These are phyloP conservation scores for Rosalia funebris DNA, from an alignment of 2,888 invertebrate genomes.

Conservation along the genomic window DNA sequence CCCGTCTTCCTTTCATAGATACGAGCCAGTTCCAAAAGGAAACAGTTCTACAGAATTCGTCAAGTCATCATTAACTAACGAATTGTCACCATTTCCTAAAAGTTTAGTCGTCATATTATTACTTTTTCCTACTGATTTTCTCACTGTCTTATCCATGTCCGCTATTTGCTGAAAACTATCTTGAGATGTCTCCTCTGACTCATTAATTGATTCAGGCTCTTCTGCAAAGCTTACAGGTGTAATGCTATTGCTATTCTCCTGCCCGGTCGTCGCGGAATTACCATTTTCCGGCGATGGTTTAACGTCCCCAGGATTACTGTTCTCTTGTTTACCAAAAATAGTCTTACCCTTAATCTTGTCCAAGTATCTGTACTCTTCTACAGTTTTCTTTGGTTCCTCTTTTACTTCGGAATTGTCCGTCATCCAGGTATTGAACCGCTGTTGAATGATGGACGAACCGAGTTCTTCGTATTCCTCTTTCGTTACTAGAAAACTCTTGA, in stretches of 20 bases:
- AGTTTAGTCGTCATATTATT: background rate
- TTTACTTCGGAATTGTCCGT: conserved; percentile 37
- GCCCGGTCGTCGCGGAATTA: background rate
- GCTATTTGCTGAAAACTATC: conserved; percentile 21
- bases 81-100: conserved; percentile 1
- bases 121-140: conserved; percentile 2
- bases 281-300: conserved; percentile 16
- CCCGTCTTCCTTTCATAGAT: conserved; percentile 35
- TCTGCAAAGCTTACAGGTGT: conserved; percentile 6
- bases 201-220: conserved; percentile 21
- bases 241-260: conserved; percentile 19
- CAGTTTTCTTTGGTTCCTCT: conserved; percentile 33
- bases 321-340: conserved; percentile 48
- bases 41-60: conserved; percentile 43
- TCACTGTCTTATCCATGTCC: conserved; percentile 8
- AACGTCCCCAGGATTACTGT: conserved; percentile 1
- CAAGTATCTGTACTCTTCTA: conserved; percentile 41
- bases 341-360: conserved; percentile 42
- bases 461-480: conserved; percentile 91
- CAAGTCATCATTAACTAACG: conserved; percentile 35
- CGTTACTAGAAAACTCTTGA: conserved; percentile 78
- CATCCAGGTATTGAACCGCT: conserved; percentile 67
- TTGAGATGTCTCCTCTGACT: conserved; percentile 25
- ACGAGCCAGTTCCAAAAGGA: conserved; percentile 45
- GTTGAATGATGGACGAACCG: conserved; percentile 72